Evolutionary conservation across 2,797 vertebrate genomes (phyloP).

Genomic region (Xenopus petersii): DNA sequence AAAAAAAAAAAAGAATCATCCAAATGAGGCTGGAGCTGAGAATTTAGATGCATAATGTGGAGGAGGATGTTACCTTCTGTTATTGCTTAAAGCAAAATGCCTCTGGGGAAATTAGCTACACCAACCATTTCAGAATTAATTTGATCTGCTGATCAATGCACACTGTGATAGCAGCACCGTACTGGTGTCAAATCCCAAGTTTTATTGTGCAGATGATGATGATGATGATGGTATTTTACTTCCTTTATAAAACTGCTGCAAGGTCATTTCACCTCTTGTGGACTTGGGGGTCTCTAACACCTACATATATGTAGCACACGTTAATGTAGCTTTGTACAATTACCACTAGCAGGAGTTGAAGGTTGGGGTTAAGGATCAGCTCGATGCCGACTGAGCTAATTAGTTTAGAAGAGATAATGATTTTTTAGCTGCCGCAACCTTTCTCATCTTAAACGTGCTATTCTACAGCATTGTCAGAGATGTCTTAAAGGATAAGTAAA

Average conservation of each 20-base stretch:
- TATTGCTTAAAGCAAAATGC: slow-evolving; percentile 2
- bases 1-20: neutral
- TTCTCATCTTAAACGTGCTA: no score
- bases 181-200: neutral
- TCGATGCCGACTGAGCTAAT: no score
- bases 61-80: slow-evolving; percentile 4
- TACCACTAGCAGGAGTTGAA: no score
- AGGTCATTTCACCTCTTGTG: neutral
- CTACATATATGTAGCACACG: no score
- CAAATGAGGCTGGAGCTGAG: neutral
- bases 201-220: neutral
- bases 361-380: no score
- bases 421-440: no score
- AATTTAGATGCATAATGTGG: neutral
- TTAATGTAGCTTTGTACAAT: no score
- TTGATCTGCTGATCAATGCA: slow-evolving; percentile 7
- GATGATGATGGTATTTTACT: neutral
- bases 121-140: slow-evolving; percentile 5
- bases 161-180: neutral
- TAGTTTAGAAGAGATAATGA: no score
- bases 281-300: no score
- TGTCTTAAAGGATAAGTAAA: no score
- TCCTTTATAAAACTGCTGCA: neutral
- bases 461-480: no score
- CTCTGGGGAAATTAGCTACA: slow-evolving; percentile 1